Evolutionary conservation across 2,113 vertebrate genomes (phyloP).

Genomic region (Pseudonaja textilis): DNA sequence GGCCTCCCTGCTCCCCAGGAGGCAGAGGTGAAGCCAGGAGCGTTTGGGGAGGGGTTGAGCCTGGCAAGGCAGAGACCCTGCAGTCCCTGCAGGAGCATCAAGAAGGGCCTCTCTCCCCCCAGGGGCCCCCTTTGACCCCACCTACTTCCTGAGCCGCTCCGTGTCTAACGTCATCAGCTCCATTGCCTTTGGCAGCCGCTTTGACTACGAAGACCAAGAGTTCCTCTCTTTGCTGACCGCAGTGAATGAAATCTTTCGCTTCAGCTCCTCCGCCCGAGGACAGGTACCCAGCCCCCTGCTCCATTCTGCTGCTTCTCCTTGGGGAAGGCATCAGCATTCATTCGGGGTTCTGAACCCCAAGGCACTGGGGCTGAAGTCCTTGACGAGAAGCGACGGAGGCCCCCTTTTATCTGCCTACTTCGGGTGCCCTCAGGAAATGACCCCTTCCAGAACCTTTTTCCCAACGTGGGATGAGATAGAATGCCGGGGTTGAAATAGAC

Average conservation of each 20-base stretch:
- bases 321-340: background rate
- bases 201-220: slow-evolving; percentile 68
- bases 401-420: background rate
- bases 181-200: slow-evolving; percentile 75
- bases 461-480: background rate
- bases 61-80: slow-evolving; percentile 65
- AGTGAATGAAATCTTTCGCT: slow-evolving; percentile 6
- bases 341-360: too few species aligned
- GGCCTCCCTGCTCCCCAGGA: background rate
- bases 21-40: background rate
- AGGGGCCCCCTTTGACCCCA: slow-evolving; percentile 69
- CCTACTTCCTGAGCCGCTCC: slow-evolving; percentile 55
- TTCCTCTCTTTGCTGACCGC: slow-evolving; percentile 66
- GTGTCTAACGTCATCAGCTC: slow-evolving; percentile 81
- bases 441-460: background rate
- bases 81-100: background rate
- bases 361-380: background rate
- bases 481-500: background rate
- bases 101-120: background rate
- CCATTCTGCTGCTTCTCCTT: background rate
- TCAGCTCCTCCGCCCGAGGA: slow-evolving; percentile 52
- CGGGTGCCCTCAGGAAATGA: background rate
- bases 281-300: slow-evolving; percentile 22
- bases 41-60: slow-evolving; percentile 23
- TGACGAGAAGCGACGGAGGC: background rate